Evolutionary conservation across 1,140 invertebrate genomes (phyloP).

Genomic region (Reticulitermes speratus): DNA sequence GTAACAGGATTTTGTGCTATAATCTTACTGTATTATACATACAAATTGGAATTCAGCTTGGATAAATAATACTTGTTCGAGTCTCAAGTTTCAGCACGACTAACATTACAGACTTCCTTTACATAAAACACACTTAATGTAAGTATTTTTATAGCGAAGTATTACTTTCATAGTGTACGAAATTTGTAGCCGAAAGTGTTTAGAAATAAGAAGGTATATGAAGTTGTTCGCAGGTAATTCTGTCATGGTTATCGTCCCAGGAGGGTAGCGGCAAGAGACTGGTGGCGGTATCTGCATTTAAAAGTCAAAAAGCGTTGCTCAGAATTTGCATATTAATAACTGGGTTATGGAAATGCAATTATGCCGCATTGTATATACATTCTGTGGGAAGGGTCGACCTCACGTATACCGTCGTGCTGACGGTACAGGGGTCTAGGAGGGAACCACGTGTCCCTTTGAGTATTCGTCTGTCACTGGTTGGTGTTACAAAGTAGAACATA

Average conservation of each 20-base stretch:
- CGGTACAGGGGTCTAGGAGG: not conserved
- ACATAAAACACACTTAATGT: not conserved
- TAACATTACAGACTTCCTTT: not conserved
- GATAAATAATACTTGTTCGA: too few relatives aligned
- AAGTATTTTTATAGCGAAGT: not conserved
- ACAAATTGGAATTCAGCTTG: too few relatives aligned
- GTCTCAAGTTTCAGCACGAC: too few relatives aligned
- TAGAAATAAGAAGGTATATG: not conserved
- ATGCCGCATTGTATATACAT: not conserved
- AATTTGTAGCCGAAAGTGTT: not conserved
- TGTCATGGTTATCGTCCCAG: not conserved
- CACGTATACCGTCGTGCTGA: not conserved
- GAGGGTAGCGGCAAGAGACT: not conserved
- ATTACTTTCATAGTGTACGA: not conserved
- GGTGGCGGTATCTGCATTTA: constrained; percentile 22
- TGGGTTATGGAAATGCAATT: constrained; percentile 34
- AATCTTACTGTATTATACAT: too few relatives aligned
- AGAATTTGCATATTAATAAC: constrained; percentile 34
- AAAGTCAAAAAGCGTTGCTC: constrained; percentile 29
- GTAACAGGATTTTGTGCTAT: too few relatives aligned
- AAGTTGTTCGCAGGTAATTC: not conserved
- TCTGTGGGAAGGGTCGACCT: not conserved
- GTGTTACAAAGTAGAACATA: not conserved
- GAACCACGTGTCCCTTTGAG: not conserved
- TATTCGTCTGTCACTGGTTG: not conserved